Evolutionary conservation across 2,888 invertebrate genomes (phyloP).

Genomic region (Tipula confusa): DNA sequence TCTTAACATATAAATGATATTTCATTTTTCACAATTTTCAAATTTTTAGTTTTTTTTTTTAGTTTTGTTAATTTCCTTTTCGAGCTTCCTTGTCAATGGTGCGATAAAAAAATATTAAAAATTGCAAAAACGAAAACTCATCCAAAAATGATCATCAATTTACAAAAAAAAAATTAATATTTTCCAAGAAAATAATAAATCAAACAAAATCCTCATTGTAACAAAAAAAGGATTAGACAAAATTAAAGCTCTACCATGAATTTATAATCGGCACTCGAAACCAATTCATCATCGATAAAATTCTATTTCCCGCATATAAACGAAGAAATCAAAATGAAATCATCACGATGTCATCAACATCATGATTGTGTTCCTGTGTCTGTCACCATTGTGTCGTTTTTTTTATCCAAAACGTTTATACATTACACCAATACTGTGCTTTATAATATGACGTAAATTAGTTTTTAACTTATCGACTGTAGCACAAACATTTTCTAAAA

Average conservation of each 20-base stretch:
- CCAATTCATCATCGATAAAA: slow-evolving; percentile 20
- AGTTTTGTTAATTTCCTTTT: slow-evolving; percentile 28
- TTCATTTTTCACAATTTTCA: background rate
- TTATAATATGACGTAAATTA: background rate
- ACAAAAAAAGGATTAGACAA: background rate
- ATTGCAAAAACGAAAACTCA: background rate
- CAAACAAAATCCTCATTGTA: background rate
- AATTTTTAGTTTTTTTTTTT: too few species aligned
- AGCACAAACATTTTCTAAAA: background rate
- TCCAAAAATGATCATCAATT: background rate
- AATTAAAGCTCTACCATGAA: background rate
- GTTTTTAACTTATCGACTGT: slow-evolving; percentile 25
- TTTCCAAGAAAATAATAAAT: background rate
- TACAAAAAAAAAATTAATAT: background rate
- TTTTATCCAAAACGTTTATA: background rate
- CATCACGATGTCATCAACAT: slow-evolving; percentile 20
- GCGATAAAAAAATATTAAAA: background rate
- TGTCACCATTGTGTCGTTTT: background rate
- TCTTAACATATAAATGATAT: slow-evolving; percentile 15
- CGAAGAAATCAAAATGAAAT: background rate
- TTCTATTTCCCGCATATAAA: background rate
- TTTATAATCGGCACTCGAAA: background rate
- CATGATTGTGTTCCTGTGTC: slow-evolving; percentile 25
- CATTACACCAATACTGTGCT: background rate
- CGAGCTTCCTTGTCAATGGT: slow-evolving; percentile 20